These are phyloP conservation scores for Cephus sareptanus DNA, from an alignment of 2,888 invertebrate genomes.

Conservation along the genomic window DNA sequence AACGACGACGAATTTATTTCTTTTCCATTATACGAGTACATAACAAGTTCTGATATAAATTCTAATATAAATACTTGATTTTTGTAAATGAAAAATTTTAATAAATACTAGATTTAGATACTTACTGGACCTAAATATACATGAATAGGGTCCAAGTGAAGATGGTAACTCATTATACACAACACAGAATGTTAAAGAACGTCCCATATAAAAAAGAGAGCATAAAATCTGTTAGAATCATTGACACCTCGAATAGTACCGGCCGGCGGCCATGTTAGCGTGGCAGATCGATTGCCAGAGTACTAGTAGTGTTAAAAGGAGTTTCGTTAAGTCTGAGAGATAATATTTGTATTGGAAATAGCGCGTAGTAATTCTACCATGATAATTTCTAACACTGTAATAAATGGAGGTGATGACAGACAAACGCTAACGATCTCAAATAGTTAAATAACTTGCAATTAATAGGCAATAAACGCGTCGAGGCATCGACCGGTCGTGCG, in stretches of 20 bases:
- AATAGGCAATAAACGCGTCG: not conserved
- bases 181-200: not conserved
- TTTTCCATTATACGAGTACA: not conserved
- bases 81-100: not conserved
- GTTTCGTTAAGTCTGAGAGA: not conserved
- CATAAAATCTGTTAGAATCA: not conserved
- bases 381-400: not conserved
- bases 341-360: not conserved
- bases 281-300: not conserved
- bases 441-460: not conserved
- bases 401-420: not conserved
- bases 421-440: not conserved
- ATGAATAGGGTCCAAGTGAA: not conserved
- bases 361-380: not conserved
- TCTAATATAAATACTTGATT: not conserved
- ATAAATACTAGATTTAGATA: not conserved
- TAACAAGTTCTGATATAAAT: not conserved
- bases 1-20: not conserved
- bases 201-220: not conserved
- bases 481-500: not conserved
- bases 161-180: not conserved
- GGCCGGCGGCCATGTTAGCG: constrained; percentile 56
- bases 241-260: constrained; percentile 29
- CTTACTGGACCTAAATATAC: not conserved
- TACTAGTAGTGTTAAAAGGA: not conserved